Percentiles rank a stretch among this genome's conserved stretches.
Evolutionary conservation across 2,797 vertebrate species (phyloP).

Genomic region (Amblyopsis hoosieri): DNA sequence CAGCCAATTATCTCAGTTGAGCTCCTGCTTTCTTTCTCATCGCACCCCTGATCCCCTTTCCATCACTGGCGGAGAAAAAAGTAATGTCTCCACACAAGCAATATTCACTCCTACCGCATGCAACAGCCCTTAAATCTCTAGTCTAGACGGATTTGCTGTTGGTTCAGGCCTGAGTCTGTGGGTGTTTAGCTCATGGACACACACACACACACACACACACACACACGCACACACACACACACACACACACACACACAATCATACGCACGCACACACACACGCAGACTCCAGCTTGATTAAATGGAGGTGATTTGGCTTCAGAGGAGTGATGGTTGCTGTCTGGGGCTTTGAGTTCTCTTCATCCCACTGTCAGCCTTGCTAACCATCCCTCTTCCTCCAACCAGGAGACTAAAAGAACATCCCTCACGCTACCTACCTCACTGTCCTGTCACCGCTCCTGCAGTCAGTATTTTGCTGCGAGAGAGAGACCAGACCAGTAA

Average conservation of each 20-base stretch:
- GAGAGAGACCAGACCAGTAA: slow-evolving; percentile 48
- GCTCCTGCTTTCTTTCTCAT: slow-evolving; percentile 11
- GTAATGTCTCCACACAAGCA: slow-evolving; percentile 47
- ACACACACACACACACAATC: not conserved
- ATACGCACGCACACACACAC: not conserved
- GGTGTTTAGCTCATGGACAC: slow-evolving; percentile 6
- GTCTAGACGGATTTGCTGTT: slow-evolving; percentile 40
- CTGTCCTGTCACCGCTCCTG: slow-evolving; percentile 3
- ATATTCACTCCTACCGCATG: slow-evolving; percentile 28
- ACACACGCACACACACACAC: slow-evolving; percentile 5
- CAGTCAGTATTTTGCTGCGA: slow-evolving; percentile 6
- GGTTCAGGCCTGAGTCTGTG: slow-evolving; percentile 32
- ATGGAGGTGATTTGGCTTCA: slow-evolving; percentile 2
- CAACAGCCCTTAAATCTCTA: slow-evolving; percentile 51
- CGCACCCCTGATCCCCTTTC: not conserved
- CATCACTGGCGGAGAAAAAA: slow-evolving; percentile 47
- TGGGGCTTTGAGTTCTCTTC: slow-evolving; percentile 23
- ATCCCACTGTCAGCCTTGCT: slow-evolving; percentile 40
- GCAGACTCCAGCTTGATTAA: slow-evolving; percentile 12
- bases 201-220: not conserved
- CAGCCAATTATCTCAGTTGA: slow-evolving; percentile 33
- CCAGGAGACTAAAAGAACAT: slow-evolving; percentile 17
- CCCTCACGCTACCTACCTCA: slow-evolving; percentile 19
- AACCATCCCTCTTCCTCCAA: slow-evolving; percentile 54
- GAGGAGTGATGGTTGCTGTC: slow-evolving; percentile 1